Base-by-base conservation (phyloP, 2,888 invertebrate genomes). In the Eudasyphora cyanicolor region DNA sequence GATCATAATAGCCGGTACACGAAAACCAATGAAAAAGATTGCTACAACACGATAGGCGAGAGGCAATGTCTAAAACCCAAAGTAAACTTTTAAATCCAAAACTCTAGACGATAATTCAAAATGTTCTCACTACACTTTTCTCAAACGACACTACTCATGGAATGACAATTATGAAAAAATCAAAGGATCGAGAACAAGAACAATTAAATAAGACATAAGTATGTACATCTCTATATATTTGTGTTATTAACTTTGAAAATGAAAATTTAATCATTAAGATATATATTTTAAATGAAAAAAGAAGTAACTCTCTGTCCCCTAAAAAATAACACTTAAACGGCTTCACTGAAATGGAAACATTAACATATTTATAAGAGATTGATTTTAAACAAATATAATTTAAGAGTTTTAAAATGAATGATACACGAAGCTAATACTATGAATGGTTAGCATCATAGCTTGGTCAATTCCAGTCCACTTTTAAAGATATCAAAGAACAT, bases 331-430 rank as follows among this genome's bases (percentile, higher is more conserved):
- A 79, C 51, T 64, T 74, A 62, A 82, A 79, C 82, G 81, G 82
- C 76, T 78, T 79, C 83, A 83, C 74, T 69, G 49, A 35, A 27
- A 67, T 42, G 70, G 60, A 27, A 51, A 74, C 60, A 57, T 71
- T 64, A 82, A 80, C 35, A 49, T 83, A 80, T 64, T 71, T 78
- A 51, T 81, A 84, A 78, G 80, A 81, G 78, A 75, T 69, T 32
- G 62, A 81, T 81, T 84, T 81, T 78, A 84, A 84, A 38, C 69
- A n/a, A 69, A 69, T 67, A 69, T 74, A 45, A 70, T 38, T 38
- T 45, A 76, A 57, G 57, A 42, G 71, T 62, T 17, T 64, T 35
- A 71, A 67, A 67, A 69, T 67, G 64, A 62, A 21, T 7, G 64
- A 62, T 32, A 32, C 17, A 62, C 24, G 51, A n/a, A 51, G 51